These are phyloP conservation scores for Capitella teleta DNA, from an alignment of 1,140 invertebrate species.

Conservation along the genomic window DNA sequence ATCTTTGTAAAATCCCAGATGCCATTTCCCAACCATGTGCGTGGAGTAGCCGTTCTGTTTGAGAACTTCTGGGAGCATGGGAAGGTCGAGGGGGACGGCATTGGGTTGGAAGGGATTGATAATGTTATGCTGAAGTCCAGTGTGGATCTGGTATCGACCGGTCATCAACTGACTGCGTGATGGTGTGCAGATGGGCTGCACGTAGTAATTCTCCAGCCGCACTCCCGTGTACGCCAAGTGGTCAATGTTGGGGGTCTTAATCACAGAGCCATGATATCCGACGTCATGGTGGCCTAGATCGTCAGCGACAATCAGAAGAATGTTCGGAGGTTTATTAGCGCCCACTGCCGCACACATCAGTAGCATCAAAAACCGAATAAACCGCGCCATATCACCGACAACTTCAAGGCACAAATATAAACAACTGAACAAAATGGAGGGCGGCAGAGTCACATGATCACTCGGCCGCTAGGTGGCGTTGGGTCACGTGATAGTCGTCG, in stretches of 20 bases:
- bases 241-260: constrained; percentile 33
- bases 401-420: too few species aligned
- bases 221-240: constrained; percentile 26
- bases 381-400: too few species aligned
- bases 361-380: too few species aligned
- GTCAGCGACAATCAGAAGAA: constrained; percentile 32
- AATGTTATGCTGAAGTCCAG: constrained; percentile 28
- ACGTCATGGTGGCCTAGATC: constrained; percentile 78
- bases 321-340: constrained; percentile 21
- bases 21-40: constrained; percentile 41
- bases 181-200: constrained; percentile 37
- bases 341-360: too few species aligned
- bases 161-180: constrained; percentile 31
- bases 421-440: too few species aligned
- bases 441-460: too few species aligned
- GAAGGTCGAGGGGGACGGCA: constrained; percentile 27
- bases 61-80: constrained; percentile 29
- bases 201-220: constrained; percentile 35
- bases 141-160: constrained; percentile 28
- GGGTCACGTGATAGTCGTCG: too few species aligned
- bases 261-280: constrained; percentile 73
- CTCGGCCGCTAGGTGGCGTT: too few species aligned
- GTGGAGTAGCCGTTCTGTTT: constrained; percentile 30
- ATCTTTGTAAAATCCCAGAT: constrained; percentile 37
- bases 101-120: constrained; percentile 22